phyloP scores from a whole-genome alignment of 2,113 vertebrate genomes.

The Euleptes europaea region DNA sequence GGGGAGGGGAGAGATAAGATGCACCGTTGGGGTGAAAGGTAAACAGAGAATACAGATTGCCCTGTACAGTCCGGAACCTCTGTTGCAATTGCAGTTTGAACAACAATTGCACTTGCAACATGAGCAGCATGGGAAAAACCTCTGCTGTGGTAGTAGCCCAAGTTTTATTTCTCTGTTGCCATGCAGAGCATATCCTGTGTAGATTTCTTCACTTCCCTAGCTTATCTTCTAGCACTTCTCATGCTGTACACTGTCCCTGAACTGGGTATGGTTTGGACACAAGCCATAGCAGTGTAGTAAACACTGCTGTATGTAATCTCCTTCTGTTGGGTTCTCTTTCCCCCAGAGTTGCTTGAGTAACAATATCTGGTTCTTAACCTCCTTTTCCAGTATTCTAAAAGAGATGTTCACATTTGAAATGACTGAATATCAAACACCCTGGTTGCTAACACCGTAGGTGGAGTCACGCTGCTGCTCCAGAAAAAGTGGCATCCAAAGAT shows the following conservation, averaged over 20 bases:
- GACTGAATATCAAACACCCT: neutral
- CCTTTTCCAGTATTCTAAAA: neutral
- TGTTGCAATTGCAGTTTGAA: too few relatives aligned
- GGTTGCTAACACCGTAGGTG: neutral
- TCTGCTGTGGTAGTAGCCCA: too few relatives aligned
- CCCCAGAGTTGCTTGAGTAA: neutral
- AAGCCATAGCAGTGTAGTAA: neutral
- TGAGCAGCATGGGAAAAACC: too few relatives aligned
- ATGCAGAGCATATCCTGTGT: neutral
- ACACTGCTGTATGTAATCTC: neutral
- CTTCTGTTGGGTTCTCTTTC: neutral
- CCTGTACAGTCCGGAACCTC: too few relatives aligned
- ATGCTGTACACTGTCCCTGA: neutral
- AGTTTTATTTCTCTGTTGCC: neutral
- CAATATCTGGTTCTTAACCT: neutral
- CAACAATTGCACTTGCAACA: too few relatives aligned
- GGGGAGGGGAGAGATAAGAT: too few relatives aligned
- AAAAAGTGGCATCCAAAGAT: neutral
- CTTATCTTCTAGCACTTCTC: neutral
- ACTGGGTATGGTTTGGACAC: neutral
- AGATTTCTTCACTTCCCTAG: neutral
- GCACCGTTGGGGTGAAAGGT: too few relatives aligned
- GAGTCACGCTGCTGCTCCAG: neutral
- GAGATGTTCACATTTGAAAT: neutral
- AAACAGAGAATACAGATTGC: too few relatives aligned